Base-by-base conservation (phyloP, 2,888 invertebrate genomes). In the Smittia sp. region DNA sequence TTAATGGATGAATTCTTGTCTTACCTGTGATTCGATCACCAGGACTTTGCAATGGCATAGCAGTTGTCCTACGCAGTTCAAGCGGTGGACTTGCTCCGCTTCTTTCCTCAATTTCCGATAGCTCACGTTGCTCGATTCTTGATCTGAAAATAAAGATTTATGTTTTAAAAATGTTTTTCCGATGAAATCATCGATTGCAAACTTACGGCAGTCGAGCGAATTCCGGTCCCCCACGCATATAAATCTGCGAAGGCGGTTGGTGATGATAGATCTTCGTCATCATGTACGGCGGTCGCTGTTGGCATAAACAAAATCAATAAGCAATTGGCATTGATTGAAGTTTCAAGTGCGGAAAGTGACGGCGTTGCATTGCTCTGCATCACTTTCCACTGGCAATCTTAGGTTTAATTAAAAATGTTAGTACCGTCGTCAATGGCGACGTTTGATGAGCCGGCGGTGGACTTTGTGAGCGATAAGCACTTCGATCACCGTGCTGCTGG, bases 401-500 rank as follows among this genome's bases (percentile, higher is more conserved):
- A 41, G 15, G 9, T 39, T 69, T 15, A 15, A 62, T 39, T 13
- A 22, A 68, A 38, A 15, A 63, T 62, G 65, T 70, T 72, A 81
- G 85, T 87, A 89, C 89, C 89, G 88, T 86, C 80, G 88, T 86
- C 80, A 89, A 86, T 78, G 89, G 89, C 79, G 89, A 88, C 80
- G 86, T 86, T 82, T 89, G 92, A 83, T 92, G 92, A 78, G 93
- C 92, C 80, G 92, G 92, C 79, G 92, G 92, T 79, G 92, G 92
- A 82, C 91, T 91, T 85, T 90, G 88, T 78, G 86, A 80, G 80
- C 84, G 80, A 77, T 84, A 84, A 73, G 84, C 84, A 77, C 85
- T 73, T 65, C 63, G 41, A 20, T 73, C 73, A 65, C 73, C 25
- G 62, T 73, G 73, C 73, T 73, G 63, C 65, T 85, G 2, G 85